A percentile compares a stretch with the other conserved stretches of the same genome.
phyloP scores from a whole-genome alignment of 1,140 invertebrate genomes.

The Plodia interpunctella region DNA sequence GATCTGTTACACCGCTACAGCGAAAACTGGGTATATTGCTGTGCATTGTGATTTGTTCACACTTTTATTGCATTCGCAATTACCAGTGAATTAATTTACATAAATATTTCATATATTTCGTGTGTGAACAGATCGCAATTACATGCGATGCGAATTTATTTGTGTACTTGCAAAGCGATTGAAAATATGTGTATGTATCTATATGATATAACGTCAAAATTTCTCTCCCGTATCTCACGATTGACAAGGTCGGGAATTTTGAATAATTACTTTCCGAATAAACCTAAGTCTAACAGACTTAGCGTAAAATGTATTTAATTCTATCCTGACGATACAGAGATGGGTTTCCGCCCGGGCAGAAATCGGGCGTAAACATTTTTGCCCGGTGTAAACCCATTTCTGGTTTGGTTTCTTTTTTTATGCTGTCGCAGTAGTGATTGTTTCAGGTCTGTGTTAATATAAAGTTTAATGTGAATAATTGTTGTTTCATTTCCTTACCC shows the following conservation, averaged over 20 bases:
- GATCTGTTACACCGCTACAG: conserved; percentile 61
- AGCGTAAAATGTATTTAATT: neutral
- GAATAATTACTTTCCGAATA: neutral
- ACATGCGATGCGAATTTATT: conserved; percentile 17
- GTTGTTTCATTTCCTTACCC: conserved; percentile 61
- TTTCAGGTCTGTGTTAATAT: conserved; percentile 72
- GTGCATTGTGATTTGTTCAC: conserved; percentile 44
- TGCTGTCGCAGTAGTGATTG: conserved; percentile 28
- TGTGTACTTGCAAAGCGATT: conserved; percentile 17
- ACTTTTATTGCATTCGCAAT: neutral
- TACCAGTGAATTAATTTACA: too few relatives aligned
- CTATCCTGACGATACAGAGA: too few relatives aligned
- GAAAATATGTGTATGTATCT: neutral
- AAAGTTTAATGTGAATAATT: conserved; percentile 69
- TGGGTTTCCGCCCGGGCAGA: too few relatives aligned
- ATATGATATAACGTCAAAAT: conserved; percentile 8
- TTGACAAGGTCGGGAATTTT: conserved; percentile 10
- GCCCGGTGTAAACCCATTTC: too few relatives aligned
- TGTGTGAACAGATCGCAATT: conserved; percentile 17
- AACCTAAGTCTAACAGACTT: too few relatives aligned
- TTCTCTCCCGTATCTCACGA: conserved; percentile 8
- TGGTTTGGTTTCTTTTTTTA: neutral
- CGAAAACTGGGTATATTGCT: conserved; percentile 41
- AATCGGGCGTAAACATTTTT: too few relatives aligned
- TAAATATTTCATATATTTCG: neutral